Evolutionary conservation across 2,113 vertebrate species (phyloP), one percentile per base, ranked within the genome.

Genomic region (Dissostichus mawsoni): DNA sequence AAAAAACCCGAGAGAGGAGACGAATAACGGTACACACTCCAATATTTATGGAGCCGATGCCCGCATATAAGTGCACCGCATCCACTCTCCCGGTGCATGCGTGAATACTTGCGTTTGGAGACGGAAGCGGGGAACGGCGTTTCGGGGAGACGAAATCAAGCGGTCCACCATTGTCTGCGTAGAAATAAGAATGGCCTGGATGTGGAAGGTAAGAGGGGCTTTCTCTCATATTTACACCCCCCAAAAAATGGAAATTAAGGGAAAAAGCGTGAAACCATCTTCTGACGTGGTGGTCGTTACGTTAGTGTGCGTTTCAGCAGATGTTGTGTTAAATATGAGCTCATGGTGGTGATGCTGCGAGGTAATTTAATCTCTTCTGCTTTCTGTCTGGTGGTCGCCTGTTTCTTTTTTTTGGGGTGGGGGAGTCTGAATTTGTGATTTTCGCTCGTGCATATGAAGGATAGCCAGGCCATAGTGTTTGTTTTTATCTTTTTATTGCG

Each of bases 151-250:
- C 57, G 70, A 81, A 81, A 75, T 61, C 61, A 44, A 88, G 83
- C 85, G 81, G 69, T 63, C 83, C 85, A 81, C 90, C 90, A 91
- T 92, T 91, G 93, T 93, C 82, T 82, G 86, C 78, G 69, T 56
- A 86, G 82, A 75, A 90, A 86, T 84, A 82, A 92, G 90, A 79
- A 94, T 93, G 95, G 94, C 94, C 94, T 96, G 94, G 94, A 92
- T 96, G 74, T 94, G 94, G 85, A 96, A 96, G 95, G 95, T 96
- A 90, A 94, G 93, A 78, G 29, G 68, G 18, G 66, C 23, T 10
- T 51, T 79, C 71, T 81, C 50, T 75, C 17, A 25, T 45, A 56
- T 57, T 66, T 58, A 45, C 71, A 10, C 20, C 62, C 44, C 50
- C 36, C 17, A 36, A 51, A 51, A 64, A 33, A 14, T 8, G 45